A percentile compares a stretch with the other conserved stretches of the same genome.
phyloP scores from a whole-genome alignment of 2,113 vertebrate genomes.

The Macaca nemestrina region DNA sequence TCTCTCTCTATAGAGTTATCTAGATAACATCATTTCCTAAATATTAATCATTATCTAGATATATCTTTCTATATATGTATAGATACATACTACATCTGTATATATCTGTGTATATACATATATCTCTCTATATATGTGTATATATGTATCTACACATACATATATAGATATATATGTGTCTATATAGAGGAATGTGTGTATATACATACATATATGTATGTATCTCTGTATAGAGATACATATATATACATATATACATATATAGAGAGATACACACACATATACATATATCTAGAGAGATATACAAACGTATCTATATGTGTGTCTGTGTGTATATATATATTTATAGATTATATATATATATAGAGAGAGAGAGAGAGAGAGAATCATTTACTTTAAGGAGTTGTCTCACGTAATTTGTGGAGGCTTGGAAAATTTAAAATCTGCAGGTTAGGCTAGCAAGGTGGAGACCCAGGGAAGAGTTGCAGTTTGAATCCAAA shows the following conservation, averaged over 20 bases:
- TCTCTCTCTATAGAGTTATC: too few relatives aligned
- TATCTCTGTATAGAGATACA: background rate
- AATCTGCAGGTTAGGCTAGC: background rate
- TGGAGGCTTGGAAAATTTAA: background rate
- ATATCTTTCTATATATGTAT: too few relatives aligned
- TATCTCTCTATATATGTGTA: background rate
- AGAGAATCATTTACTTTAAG: background rate
- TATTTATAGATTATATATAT: background rate
- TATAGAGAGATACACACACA: accelerated
- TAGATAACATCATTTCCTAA: too few relatives aligned
- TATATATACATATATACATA: too few relatives aligned
- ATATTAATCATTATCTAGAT: too few relatives aligned
- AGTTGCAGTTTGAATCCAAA: background rate
- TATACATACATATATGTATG: too few relatives aligned
- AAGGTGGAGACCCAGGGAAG: background rate
- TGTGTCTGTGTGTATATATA: background rate
- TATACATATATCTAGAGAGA: background rate
- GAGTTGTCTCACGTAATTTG: background rate
- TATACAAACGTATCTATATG: accelerated
- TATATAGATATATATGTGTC: background rate
- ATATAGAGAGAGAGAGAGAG: background rate
- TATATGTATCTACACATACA: background rate
- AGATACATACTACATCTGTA: too few relatives aligned
- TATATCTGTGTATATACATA: too few relatives aligned
- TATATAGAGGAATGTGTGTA: background rate